Base-by-base conservation (phyloP, 2,113 vertebrate species). In the Melierax canorus region DNA sequence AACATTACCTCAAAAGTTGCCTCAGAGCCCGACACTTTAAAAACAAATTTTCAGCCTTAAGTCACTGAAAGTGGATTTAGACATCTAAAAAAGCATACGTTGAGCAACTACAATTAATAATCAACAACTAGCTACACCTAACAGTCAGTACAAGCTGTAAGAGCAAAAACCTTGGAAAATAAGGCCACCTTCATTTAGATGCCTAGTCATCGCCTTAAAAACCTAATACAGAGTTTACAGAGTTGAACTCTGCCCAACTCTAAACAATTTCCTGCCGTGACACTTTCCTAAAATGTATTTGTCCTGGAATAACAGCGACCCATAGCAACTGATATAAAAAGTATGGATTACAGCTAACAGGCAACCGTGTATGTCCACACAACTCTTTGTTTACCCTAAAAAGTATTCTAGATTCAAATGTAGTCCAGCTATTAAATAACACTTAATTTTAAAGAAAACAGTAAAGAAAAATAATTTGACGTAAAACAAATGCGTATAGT, bases 381-480 rank as follows among this genome's bases (percentile, higher is more conserved):
- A 62, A 55, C 58, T 85, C 90, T 85, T 75, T 79, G 43, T 77
- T 97, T 84, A 85, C 50, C 87, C 77, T 69, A 72, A 94, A 76
- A 84, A 95, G 48, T 76, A 75, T 66, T 92, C 82, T 93, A 92
- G 75, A 92, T 92, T 90, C 93, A 94, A 91, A 74, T 34, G 43
- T 68, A 94, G 39, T 24, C 69, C 69, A 84, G 53, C 86, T 95
- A 92, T 88, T 89, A 94, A 92, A 75, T 91, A 93, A 75, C 81
- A 43, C 3, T 36, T 80, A 75, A 22, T 92, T 94, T 96, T 41
- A 81, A 90, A 96, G 51, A 59, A 48, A 90, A 39, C 4, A 32
- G 69, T 17, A 34, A 50, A 71, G 18, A 64, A 73, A 69, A 84
- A 48, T 18, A 12, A 60, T 59, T 13, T 29, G 2, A 34, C 51